phyloP scores from a whole-genome alignment of 2,113 vertebrate genomes.

The Toxotes jaculatrix region DNA sequence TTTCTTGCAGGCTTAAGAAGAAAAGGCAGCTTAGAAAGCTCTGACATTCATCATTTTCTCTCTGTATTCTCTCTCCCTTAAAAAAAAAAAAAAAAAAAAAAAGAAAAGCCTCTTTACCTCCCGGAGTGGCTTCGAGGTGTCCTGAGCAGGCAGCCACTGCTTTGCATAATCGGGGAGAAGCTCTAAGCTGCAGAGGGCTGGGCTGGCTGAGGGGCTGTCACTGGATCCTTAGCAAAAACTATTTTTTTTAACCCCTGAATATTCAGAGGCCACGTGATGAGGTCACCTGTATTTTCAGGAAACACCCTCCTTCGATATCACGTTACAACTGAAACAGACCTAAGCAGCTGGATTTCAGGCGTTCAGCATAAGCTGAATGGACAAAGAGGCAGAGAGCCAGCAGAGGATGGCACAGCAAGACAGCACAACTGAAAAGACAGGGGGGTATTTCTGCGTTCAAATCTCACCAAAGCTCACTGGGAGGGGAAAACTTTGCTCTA shows the following conservation, averaged over 20 bases:
- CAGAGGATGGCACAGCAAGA: background rate
- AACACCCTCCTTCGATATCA: background rate
- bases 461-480: background rate
- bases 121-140: slow-evolving; percentile 71
- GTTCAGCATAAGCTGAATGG: background rate
- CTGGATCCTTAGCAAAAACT: slow-evolving; percentile 39
- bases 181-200: slow-evolving; percentile 61
- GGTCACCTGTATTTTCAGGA: slow-evolving; percentile 24
- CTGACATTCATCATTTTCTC: slow-evolving; percentile 66
- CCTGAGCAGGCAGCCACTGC: slow-evolving; percentile 68
- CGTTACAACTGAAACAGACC: slow-evolving; percentile 4
- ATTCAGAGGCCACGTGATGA: background rate
- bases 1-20: slow-evolving; percentile 65
- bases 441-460: background rate
- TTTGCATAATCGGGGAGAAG: slow-evolving; percentile 78
- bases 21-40: slow-evolving; percentile 72
- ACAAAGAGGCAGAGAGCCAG: background rate
- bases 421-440: background rate
- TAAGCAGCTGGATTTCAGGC: background rate
- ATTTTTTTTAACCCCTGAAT: slow-evolving; percentile 45
- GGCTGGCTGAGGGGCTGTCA: slow-evolving; percentile 55
- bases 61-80: slow-evolving; percentile 57
- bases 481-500: background rate
- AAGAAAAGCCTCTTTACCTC: slow-evolving; percentile 78
- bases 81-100: slow-evolving; percentile 36